phyloP scores from a whole-genome alignment of 2,113 vertebrate species.

The Helogale parvula region DNA sequence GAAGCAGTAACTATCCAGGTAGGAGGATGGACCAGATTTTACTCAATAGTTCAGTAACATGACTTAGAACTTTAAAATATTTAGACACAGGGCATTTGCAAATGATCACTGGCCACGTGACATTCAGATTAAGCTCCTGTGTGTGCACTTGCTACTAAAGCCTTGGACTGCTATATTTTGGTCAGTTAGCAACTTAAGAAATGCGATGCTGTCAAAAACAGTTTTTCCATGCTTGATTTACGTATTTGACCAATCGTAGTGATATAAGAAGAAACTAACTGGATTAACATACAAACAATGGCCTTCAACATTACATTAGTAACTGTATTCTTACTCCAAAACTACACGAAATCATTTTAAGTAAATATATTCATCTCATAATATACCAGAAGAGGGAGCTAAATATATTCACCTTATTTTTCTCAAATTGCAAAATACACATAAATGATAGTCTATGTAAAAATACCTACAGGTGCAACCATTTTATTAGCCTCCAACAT shows the following conservation, averaged over 20 bases:
- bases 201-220: neutral
- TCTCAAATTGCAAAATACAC: neutral
- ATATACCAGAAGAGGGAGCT: slow-evolving; percentile 72
- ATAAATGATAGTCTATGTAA: neutral
- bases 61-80: neutral
- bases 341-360: neutral
- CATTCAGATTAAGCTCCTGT: neutral
- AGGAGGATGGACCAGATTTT: neutral
- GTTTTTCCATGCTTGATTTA: neutral
- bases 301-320: neutral
- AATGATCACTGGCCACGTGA: neutral
- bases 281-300: neutral
- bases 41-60: neutral
- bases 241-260: neutral
- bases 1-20: neutral
- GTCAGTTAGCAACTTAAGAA: neutral
- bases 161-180: neutral
- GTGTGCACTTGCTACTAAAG: neutral
- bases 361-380: slow-evolving; percentile 43
- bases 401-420: slow-evolving; percentile 26
- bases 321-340: neutral
- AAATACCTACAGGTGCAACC: slow-evolving; percentile 42
- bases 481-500: neutral
- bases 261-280: neutral
- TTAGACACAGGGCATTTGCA: neutral